Base-by-base conservation (phyloP, 2,797 vertebrate genomes). In the Acrocephalus scirpaceus region DNA sequence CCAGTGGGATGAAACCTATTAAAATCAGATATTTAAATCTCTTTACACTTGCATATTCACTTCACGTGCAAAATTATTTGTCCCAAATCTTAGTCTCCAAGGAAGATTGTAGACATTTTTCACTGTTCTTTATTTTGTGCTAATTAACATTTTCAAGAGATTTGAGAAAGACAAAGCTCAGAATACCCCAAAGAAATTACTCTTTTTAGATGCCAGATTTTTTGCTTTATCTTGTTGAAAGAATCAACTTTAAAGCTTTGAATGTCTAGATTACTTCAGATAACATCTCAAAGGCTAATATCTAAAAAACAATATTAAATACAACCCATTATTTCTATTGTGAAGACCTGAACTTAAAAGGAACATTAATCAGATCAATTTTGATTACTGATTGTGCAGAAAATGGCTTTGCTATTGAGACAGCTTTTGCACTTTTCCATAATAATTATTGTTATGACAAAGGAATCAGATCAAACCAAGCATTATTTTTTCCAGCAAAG, bases 1-100 rank as follows among this genome's bases (percentile, higher is more conserved):
- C 98, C 98, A 84, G 97, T 97, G 90, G 98, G 98, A 98, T 74
- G 95, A 98, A 98, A 98, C 97, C 98, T 98, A 98, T 98, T 99
- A 99, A 98, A 98, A 97, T 98, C 98, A 93, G 98, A 99, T 99
- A 98, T 99, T 99, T 99, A 98, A 99, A 98, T 98, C 97, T 96
- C 98, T 97, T 98, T 98, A 85, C 58, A 92, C 92, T 97, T 97
- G 70, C 27, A 67, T 50, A 97, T 98, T 98, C 98, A 83, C 79
- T 73, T 95, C 97, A 96, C 57, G 15, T 90, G 89, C 90, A 97
- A 90, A 97, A 96, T 94, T 90, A 96, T 87, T 97, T 96, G 97
- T 98, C 94, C 93, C 90, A 93, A 95, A 95, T 95, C 90, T 93
- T 91, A 61, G 85, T 97, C 97, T 97, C 97, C 61, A 90, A 97